Percentiles rank a stretch among this genome's conserved stretches.
phyloP scores from a whole-genome alignment of 2,888 invertebrate species.

The Watsonalla cultraria region DNA sequence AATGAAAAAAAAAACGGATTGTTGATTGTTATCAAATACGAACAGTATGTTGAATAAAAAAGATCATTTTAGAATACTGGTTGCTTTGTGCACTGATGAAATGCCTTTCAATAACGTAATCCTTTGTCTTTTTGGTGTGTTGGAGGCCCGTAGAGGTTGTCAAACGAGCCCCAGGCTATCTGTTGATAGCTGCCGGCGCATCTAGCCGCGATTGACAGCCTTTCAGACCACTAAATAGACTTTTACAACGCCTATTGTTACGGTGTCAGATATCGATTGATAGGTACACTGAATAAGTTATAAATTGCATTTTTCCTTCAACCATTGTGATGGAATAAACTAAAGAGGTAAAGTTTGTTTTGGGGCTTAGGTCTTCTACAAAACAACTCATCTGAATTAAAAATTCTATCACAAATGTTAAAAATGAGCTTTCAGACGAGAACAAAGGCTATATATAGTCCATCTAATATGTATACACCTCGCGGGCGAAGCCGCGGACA shows the following conservation, averaged over 20 bases:
- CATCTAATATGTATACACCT: no score
- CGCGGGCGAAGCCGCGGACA: no score
- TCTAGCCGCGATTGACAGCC: slow-evolving; percentile 43
- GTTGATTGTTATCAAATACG: background rate
- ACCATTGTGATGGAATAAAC: no score
- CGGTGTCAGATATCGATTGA: slow-evolving; percentile 8
- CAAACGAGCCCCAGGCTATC: slow-evolving; percentile 45
- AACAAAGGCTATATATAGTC: no score
- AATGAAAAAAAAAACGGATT: slow-evolving; percentile 15
- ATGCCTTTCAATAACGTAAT: slow-evolving; percentile 41
- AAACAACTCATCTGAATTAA: no score
- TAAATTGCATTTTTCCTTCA: no score
- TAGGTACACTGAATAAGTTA: background rate
- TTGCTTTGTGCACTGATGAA: slow-evolving; percentile 43
- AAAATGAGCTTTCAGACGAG: no score
- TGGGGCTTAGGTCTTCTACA: no score
- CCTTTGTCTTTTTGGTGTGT: slow-evolving; percentile 45
- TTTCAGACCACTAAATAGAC: slow-evolving; percentile 40
- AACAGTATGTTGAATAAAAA: slow-evolving; percentile 1
- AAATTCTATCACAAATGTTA: no score
- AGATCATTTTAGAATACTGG: slow-evolving; percentile 14
- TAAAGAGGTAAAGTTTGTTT: no score
- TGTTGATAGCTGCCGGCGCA: slow-evolving; percentile 48
- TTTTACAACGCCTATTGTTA: slow-evolving; percentile 34
- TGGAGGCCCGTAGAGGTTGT: slow-evolving; percentile 26